These are phyloP conservation scores for Palythoa heliodiscus DNA, from an alignment of 92 coral and sea anemone genomes.

Conservation along the genomic window DNA sequence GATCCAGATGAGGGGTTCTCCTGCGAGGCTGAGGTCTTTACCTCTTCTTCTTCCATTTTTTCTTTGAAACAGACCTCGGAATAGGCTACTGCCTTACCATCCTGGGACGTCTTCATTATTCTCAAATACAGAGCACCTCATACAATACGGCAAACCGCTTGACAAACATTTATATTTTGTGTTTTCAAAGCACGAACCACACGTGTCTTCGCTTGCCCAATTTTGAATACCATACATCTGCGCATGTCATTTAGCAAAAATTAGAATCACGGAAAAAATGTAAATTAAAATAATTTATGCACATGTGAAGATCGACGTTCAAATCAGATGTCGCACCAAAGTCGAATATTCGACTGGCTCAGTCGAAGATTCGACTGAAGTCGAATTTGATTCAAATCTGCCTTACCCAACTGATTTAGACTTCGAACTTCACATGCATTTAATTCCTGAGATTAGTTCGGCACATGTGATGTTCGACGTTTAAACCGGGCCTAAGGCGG, in stretches of 20 bases:
- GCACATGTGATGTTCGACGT: too few relatives aligned
- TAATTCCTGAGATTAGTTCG: too few relatives aligned
- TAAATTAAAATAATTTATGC: background rate
- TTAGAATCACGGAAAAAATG: background rate
- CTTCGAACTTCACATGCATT: too few relatives aligned
- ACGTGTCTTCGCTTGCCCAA: background rate
- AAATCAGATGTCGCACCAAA: background rate
- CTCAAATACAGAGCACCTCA: background rate
- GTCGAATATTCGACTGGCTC: background rate
- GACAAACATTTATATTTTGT: background rate
- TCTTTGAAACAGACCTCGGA: background rate
- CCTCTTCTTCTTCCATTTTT: background rate
- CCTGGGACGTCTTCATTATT: background rate
- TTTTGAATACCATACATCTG: background rate
- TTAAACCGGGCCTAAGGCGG: too few relatives aligned
- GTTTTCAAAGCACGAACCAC: background rate
- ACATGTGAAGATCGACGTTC: background rate
- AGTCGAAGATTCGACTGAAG: too few relatives aligned
- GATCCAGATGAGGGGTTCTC: too few relatives aligned
- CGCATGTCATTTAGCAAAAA: background rate
- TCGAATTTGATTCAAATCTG: too few relatives aligned
- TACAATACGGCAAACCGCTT: background rate
- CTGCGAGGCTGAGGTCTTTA: background rate
- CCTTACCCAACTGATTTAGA: background rate
- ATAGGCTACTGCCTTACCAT: background rate